Conservation (phyloP, 2,113 vertebrate genomes). For the Oceanodroma tethys region DNA sequence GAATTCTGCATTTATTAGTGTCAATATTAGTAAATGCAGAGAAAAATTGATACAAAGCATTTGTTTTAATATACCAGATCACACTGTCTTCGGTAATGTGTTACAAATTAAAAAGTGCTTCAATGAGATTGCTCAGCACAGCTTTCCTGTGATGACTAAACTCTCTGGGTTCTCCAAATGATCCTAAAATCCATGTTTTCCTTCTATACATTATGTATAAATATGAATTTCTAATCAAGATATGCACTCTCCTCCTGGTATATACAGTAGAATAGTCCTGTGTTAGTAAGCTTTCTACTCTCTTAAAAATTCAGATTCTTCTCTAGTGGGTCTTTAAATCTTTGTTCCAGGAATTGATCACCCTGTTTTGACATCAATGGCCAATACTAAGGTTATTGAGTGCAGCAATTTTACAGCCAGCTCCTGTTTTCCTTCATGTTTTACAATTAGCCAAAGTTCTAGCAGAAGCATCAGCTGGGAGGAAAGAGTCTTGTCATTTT, state of each 20-base stretch:
- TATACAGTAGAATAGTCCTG: background rate
- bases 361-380: slow-evolving; percentile 6
- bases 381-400: slow-evolving; percentile 19
- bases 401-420: slow-evolving; percentile 6
- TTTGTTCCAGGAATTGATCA: slow-evolving; percentile 34
- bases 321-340: slow-evolving; percentile 38
- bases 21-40: background rate
- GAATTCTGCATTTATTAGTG: background rate
- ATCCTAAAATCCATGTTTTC: background rate
- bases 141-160: background rate
- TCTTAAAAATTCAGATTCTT: slow-evolving; percentile 26
- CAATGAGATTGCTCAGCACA: background rate
- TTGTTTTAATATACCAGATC: background rate
- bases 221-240: slow-evolving; percentile 10
- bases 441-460: slow-evolving; percentile 31
- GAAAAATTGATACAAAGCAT: background rate
- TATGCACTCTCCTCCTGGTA: background rate
- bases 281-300: background rate
- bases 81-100: background rate
- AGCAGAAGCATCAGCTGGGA: slow-evolving; percentile 3
- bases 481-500: background rate
- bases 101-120: background rate
- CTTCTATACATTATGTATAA: background rate
- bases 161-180: slow-evolving; percentile 1
- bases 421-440: slow-evolving; percentile 12